These are phyloP conservation scores for Pegoplata infirma DNA, from an alignment of 2,888 invertebrate genomes.

Conservation along the genomic window DNA sequence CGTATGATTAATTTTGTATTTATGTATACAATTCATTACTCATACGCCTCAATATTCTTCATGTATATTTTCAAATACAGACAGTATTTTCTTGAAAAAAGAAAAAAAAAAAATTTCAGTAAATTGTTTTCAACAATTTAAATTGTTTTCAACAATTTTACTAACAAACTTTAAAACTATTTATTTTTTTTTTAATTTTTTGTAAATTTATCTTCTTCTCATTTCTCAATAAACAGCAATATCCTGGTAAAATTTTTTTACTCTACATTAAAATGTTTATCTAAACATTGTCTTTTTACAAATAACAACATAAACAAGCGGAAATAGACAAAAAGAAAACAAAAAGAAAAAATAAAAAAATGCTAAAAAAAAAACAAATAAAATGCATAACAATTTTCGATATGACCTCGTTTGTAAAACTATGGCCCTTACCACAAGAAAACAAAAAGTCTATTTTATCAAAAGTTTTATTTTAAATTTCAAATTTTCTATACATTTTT, in stretches of 20 bases:
- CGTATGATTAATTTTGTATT: too few relatives aligned
- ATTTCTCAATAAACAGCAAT: slow-evolving; percentile 41
- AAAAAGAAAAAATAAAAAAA: slow-evolving; percentile 12
- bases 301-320: slow-evolving; percentile 51
- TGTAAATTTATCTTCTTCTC: slow-evolving; percentile 43
- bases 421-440: too few relatives aligned
- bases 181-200: slow-evolving; percentile 1
- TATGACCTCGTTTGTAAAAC: slow-evolving; percentile 50
- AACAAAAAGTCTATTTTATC: too few relatives aligned
- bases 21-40: too few relatives aligned
- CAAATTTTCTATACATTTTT: too few relatives aligned
- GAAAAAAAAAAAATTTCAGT: too few relatives aligned
- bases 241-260: slow-evolving; percentile 34
- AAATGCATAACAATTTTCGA: slow-evolving; percentile 48
- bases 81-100: too few relatives aligned
- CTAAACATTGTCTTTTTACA: slow-evolving; percentile 52
- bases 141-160: too few relatives aligned
- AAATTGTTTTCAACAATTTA: too few relatives aligned
- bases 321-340: slow-evolving; percentile 49
- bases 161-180: background rate
- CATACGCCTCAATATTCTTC: too few relatives aligned
- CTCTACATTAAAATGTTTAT: slow-evolving; percentile 33
- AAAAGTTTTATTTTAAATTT: too few relatives aligned
- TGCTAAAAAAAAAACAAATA: background rate
- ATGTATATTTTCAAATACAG: too few relatives aligned